Evolutionary conservation across 2,797 vertebrate genomes (phyloP), one percentile per base, ranked within the genome.

Genomic region (Phalloptychus januarius): DNA sequence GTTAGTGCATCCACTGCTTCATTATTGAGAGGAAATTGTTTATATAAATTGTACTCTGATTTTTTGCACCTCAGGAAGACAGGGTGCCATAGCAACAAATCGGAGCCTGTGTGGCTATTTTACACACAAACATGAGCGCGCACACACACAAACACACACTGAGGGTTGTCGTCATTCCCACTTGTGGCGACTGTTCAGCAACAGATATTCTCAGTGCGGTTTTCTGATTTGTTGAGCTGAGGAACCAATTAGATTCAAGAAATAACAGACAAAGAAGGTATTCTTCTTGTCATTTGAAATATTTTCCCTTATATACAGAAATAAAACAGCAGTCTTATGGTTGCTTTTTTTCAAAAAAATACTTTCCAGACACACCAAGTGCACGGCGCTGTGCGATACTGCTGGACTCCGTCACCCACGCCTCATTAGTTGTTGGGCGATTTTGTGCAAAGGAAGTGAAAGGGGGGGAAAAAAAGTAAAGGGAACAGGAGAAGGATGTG

Each of bases 31-130:
- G 88, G 85, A 92, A 91, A 92, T 91, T 91, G 90, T 88, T 87
- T 83, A 58, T 83, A 89, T 90, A 88, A 89, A 93, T 92, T 90
- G 85, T 91, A 86, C 72, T 85, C 76, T 88, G 90, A 87, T 90
- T 90, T 90, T 52, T 90, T 86, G 83, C 86, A 91, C 87, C 90
- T 88, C 79, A 4, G 88, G 81, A 91, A 83, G 86, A 91, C 73
- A 18, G 75, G 88, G 78, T 83, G 79, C 91, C 92, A 92, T 92
- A 87, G 92, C 92, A 94, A 94, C 93, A 82, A 89, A 91, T 90
- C 81, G 16, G 48, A 87, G 82, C 85, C 83, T 40, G 67, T 20
- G 23, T 80, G 48, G 78, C 80, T 87, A 87, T 89, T 89, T 81
- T 70, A 83, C 25, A 8, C 80, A 72, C 79, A 58, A 83, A 74